phyloP scores from a whole-genome alignment of 2,797 vertebrate species.

The Chiloscyllium punctatum region DNA sequence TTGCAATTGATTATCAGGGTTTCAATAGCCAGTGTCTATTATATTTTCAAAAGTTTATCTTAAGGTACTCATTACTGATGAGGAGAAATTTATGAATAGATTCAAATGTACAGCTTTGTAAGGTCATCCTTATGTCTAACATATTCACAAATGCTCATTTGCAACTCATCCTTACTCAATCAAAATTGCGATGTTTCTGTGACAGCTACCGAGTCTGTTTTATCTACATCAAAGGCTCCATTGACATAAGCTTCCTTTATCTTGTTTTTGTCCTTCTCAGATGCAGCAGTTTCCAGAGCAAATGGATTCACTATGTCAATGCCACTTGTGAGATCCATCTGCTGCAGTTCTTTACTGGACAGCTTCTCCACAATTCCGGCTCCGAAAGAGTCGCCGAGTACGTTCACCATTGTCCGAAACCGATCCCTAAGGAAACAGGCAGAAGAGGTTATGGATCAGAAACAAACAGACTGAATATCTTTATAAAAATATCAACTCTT shows the following conservation, averaged over 20 bases:
- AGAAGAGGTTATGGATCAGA: neutral
- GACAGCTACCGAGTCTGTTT: slow-evolving; percentile 89
- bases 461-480: neutral
- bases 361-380: slow-evolving; percentile 89
- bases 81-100: neutral
- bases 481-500: neutral
- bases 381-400: slow-evolving; percentile 89
- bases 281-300: slow-evolving; percentile 69
- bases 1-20: slow-evolving; percentile 9
- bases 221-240: slow-evolving; percentile 89
- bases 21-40: slow-evolving; percentile 24
- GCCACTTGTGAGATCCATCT: slow-evolving; percentile 79
- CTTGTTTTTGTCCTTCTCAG: slow-evolving; percentile 69
- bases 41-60: neutral
- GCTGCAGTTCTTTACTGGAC: slow-evolving; percentile 82
- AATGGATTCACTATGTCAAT: slow-evolving; percentile 90
- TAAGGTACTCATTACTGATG: slow-evolving; percentile 4
- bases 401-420: slow-evolving; percentile 95
- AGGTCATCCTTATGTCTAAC: neutral
- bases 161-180: slow-evolving; percentile 39
- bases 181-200: slow-evolving; percentile 97
- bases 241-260: slow-evolving; percentile 92
- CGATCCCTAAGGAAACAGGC: slow-evolving; percentile 70
- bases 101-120: slow-evolving; percentile 21
- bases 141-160: neutral